Percentiles rank a stretch among this genome's conserved stretches.
Conservation (phyloP, 2,113 vertebrate genomes). For the Lathamus discolor region DNA sequence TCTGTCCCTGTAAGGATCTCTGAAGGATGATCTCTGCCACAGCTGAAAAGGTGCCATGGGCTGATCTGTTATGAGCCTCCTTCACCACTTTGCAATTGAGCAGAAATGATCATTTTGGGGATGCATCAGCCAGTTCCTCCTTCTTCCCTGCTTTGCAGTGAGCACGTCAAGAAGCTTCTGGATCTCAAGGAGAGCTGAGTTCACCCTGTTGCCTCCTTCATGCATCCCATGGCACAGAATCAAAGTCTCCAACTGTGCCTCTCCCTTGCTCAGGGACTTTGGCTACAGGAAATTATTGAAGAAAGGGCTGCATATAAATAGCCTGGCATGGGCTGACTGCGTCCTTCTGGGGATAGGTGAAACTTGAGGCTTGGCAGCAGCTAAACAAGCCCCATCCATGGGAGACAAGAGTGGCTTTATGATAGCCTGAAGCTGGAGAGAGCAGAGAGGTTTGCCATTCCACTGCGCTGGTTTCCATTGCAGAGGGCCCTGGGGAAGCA, state of each 20-base stretch:
- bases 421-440: background rate
- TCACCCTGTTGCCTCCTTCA: background rate
- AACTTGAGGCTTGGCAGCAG: background rate
- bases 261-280: background rate
- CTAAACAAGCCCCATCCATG: background rate
- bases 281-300: background rate
- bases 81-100: background rate
- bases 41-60: background rate
- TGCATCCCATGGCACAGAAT: background rate
- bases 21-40: background rate
- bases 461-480: background rate
- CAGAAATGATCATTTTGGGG: background rate
- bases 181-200: background rate
- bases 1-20: background rate
- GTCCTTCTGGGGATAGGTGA: background rate
- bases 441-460: background rate
- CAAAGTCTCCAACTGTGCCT: background rate
- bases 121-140: background rate
- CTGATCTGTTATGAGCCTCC: background rate
- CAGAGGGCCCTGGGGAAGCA: background rate
- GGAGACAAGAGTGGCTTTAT: background rate
- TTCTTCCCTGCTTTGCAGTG: background rate
- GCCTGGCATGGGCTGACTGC: accelerated
- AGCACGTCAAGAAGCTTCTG: background rate
- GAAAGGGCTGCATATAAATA: background rate